These are phyloP conservation scores for Gonocerus acuteangulatus DNA, from an alignment of 2,888 invertebrate species.

Conservation along the genomic window DNA sequence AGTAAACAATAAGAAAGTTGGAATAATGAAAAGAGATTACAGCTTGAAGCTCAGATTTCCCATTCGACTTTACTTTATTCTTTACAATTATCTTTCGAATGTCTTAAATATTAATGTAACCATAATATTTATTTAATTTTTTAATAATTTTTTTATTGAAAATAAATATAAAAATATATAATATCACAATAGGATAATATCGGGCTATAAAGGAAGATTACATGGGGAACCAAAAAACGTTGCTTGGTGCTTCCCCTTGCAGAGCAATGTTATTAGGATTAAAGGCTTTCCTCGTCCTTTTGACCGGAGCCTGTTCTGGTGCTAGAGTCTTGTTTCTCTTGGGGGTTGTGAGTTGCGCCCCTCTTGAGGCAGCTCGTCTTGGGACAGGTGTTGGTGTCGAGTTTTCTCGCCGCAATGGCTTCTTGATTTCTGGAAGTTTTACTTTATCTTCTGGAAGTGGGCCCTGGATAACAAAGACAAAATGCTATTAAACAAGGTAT, in stretches of 20 bases:
- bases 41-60: too few relatives aligned
- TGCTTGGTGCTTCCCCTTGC: slow-evolving; percentile 1
- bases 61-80: too few relatives aligned
- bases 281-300: slow-evolving; percentile 13
- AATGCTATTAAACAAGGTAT: too few relatives aligned
- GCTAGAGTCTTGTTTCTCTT: slow-evolving; percentile 14
- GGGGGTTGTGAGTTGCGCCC: slow-evolving; percentile 7
- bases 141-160: slow-evolving; percentile 16
- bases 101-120: too few relatives aligned
- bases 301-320: not conserved
- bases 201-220: slow-evolving; percentile 14
- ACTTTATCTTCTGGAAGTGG: slow-evolving; percentile 26
- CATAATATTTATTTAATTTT: too few relatives aligned
- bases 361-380: slow-evolving; percentile 1
- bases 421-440: slow-evolving; percentile 25
- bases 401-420: not conserved
- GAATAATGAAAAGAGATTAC: too few relatives aligned
- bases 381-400: not conserved
- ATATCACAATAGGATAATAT: slow-evolving; percentile 22
- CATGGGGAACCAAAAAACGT: slow-evolving; percentile 33
- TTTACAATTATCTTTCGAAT: too few relatives aligned
- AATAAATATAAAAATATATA: slow-evolving; percentile 27
- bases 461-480: slow-evolving; percentile 26
- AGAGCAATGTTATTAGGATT: slow-evolving; percentile 1
- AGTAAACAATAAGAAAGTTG: too few relatives aligned